phyloP scores from a whole-genome alignment of 2,797 vertebrate species.

The Gymnoscopelus braueri region DNA sequence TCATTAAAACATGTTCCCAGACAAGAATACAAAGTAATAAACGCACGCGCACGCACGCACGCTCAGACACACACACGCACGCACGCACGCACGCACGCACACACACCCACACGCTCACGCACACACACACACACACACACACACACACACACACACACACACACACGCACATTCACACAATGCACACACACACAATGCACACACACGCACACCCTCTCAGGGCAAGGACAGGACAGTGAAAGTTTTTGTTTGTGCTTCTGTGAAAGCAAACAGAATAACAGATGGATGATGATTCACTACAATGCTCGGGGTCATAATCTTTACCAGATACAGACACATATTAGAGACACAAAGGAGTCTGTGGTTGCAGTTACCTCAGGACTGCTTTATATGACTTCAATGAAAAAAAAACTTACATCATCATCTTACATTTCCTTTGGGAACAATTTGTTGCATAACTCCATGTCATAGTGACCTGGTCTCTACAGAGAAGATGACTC shows the following conservation, averaged over 20 bases:
- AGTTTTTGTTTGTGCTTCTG: constrained; percentile 41
- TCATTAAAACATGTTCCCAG: constrained; percentile 65
- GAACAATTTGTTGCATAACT: constrained; percentile 32
- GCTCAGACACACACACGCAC: constrained; percentile 13
- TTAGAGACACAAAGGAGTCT: constrained; percentile 26
- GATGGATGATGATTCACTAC: constrained; percentile 47
- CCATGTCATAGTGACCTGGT: constrained; percentile 25
- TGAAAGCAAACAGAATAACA: constrained; percentile 32
- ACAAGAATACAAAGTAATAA: constrained; percentile 67
- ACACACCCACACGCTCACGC: background rate
- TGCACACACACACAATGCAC: too few relatives aligned
- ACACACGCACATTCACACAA: background rate
- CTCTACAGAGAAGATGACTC: constrained; percentile 23
- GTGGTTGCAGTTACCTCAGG: constrained; percentile 5
- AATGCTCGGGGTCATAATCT: constrained; percentile 34
- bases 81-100: constrained; percentile 17
- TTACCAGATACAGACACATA: constrained; percentile 29
- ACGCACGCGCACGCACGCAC: constrained; percentile 9
- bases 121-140: constrained; percentile 1
- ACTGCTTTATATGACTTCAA: constrained; percentile 16
- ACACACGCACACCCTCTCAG: constrained; percentile 26
- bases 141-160: constrained; percentile 18
- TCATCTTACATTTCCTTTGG: background rate
- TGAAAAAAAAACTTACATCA: background rate
- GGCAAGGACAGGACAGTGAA: constrained; percentile 48